phyloP scores from a whole-genome alignment of 2,888 invertebrate species.

The Lysandra bellargus region DNA sequence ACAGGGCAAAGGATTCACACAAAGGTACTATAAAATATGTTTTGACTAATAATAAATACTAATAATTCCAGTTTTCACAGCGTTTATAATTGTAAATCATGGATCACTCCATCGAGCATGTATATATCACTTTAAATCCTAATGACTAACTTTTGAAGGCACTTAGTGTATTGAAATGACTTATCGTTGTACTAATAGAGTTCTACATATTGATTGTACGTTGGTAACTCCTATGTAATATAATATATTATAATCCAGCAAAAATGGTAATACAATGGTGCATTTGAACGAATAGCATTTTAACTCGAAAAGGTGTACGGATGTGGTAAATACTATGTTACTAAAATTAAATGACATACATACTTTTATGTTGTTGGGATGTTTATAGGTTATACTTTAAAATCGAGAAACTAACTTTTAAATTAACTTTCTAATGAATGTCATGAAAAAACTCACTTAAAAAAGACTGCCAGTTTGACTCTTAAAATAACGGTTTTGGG shows the following conservation, averaged over 20 bases:
- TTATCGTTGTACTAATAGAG: slow-evolving; percentile 74
- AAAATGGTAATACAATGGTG: slow-evolving; percentile 23
- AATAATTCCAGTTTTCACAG: slow-evolving; percentile 31
- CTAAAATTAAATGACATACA: not conserved
- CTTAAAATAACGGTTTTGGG: not conserved
- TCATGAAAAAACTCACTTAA: too few relatives aligned
- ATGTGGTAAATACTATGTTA: not conserved
- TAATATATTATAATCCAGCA: slow-evolving; percentile 43
- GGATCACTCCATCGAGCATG: slow-evolving; percentile 51
- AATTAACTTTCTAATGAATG: not conserved
- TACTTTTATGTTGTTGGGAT: too few relatives aligned
- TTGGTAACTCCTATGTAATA: slow-evolving; percentile 75
- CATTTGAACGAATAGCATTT: slow-evolving; percentile 22
- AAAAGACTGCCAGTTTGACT: not conserved
- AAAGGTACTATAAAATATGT: slow-evolving; percentile 23
- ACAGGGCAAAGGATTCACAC: slow-evolving; percentile 24
- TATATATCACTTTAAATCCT: slow-evolving; percentile 65
- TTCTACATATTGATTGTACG: slow-evolving; percentile 76
- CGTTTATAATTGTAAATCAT: slow-evolving; percentile 37
- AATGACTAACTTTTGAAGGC: slow-evolving; percentile 79
- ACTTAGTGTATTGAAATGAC: slow-evolving; percentile 78
- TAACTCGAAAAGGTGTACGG: not conserved
- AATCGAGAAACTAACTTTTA: too few relatives aligned
- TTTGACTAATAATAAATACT: slow-evolving; percentile 31
- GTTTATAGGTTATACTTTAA: too few relatives aligned